A percentile compares a stretch with the other conserved stretches of the same genome.
Evolutionary conservation across 2,888 invertebrate genomes (phyloP).

Genomic region (Calameuta idolon): DNA sequence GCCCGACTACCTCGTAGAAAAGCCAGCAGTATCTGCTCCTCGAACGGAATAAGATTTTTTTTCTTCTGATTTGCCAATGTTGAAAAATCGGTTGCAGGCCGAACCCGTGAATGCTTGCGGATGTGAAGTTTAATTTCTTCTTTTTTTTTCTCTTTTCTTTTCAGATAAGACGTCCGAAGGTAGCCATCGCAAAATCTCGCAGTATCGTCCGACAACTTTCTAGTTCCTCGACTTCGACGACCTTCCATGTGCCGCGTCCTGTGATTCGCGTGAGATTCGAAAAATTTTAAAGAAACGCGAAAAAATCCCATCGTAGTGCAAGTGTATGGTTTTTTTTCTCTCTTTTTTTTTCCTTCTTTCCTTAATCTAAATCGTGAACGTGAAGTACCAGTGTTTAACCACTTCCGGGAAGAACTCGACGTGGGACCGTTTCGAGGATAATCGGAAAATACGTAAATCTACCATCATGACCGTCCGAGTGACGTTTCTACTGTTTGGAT

Average conservation of each 20-base stretch:
- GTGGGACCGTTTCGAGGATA: not conserved
- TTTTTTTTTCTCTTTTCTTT: not conserved
- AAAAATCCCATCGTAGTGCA: not conserved
- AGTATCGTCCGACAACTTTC: not conserved
- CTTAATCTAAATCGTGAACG: not conserved
- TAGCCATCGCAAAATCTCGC: not conserved
- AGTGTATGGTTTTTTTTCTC: not conserved
- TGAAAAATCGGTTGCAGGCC: not conserved
- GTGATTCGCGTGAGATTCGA: not conserved
- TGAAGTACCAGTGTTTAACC: not conserved
- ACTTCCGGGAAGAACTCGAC: not conserved
- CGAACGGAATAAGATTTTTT: not conserved
- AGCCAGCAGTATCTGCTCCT: not conserved
- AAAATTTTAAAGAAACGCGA: not conserved
- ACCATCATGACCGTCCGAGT: constrained; percentile 48
- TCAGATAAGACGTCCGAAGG: not conserved
- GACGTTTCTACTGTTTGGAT: constrained; percentile 44
- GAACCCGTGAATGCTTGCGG: not conserved
- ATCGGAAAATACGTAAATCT: not conserved
- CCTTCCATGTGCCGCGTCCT: not conserved
- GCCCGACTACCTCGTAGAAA: not conserved
- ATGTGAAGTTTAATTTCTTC: not conserved
- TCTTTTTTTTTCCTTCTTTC: accelerated
- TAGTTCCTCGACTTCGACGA: not conserved
- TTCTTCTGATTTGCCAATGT: not conserved